phyloP scores from a whole-genome alignment of 2,888 invertebrate genomes.

The Agriotes lineatus region DNA sequence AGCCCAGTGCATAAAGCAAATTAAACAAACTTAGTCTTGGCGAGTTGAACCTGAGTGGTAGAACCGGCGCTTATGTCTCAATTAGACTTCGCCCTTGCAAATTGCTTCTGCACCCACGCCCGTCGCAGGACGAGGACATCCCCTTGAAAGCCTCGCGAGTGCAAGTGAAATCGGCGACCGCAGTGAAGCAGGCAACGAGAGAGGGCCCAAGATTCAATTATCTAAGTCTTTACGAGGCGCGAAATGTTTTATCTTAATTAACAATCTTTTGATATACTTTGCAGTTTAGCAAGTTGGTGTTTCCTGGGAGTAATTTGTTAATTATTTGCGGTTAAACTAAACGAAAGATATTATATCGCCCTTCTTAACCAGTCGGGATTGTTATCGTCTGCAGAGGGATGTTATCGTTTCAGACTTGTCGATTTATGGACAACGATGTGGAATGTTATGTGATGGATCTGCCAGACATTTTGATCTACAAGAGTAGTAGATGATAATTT shows the following conservation, averaged over 20 bases:
- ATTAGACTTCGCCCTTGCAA: constrained; percentile 11
- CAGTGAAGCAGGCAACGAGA: constrained; percentile 17
- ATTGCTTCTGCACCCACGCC: neutral
- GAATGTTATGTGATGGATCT: too few species aligned
- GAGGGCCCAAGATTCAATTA: constrained; percentile 45
- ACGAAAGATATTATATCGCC: constrained; percentile 1
- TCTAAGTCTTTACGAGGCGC: constrained; percentile 47
- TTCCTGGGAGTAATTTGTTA: constrained; percentile 37
- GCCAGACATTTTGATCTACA: too few species aligned
- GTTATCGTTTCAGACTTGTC: too few species aligned
- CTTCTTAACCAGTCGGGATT: neutral
- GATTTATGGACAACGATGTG: too few species aligned
- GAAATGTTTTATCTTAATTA: constrained; percentile 54
- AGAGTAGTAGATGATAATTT: too few species aligned
- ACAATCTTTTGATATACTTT: constrained; percentile 50
- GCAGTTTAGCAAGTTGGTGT: constrained; percentile 39
- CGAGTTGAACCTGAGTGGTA: constrained; percentile 7
- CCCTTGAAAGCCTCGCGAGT: neutral
- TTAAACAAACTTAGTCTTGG: constrained; percentile 18
- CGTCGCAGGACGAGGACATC: neutral
- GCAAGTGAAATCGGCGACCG: neutral
- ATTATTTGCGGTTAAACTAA: constrained; percentile 31
- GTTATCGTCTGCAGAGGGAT: neutral
- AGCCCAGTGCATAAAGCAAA: constrained; percentile 25
- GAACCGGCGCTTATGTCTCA: constrained; percentile 24